Conservation (phyloP, 2,888 invertebrate genomes). For the Cantharis rustica region DNA sequence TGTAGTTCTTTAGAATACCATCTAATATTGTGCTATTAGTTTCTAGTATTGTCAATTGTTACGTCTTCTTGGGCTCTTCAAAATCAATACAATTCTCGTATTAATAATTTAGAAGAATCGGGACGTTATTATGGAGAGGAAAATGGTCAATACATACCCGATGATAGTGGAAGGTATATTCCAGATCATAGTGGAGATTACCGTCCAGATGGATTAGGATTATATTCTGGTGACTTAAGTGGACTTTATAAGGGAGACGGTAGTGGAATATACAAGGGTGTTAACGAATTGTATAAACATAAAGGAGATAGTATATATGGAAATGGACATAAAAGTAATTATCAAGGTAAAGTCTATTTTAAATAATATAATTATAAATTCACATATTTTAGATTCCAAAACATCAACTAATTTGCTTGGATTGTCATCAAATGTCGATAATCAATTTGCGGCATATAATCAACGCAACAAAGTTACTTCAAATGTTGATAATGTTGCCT, state of each 20-base stretch:
- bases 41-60: neutral
- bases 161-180: slow-evolving; percentile 35
- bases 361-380: neutral
- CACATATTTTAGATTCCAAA: neutral
- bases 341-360: neutral
- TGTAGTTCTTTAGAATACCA: neutral
- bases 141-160: slow-evolving; percentile 36
- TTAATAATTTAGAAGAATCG: slow-evolving; percentile 24
- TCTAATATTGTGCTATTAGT: neutral
- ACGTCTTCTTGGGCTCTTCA: slow-evolving; percentile 1
- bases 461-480: neutral
- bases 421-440: neutral
- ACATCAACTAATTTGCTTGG: slow-evolving; percentile 7
- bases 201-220: slow-evolving; percentile 23
- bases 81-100: slow-evolving; percentile 2
- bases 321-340: neutral
- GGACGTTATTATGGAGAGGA: slow-evolving; percentile 35
- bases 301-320: slow-evolving; percentile 1
- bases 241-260: slow-evolving; percentile 29
- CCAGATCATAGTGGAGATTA: slow-evolving; percentile 38
- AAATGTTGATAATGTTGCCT: neutral
- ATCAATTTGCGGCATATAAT: slow-evolving; percentile 1
- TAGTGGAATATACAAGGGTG: slow-evolving; percentile 5
- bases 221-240: slow-evolving; percentile 30
- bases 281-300: slow-evolving; percentile 12